Conservation (phyloP, 1,140 invertebrate species). For the Trachymyrmex septentrionalis region DNA sequence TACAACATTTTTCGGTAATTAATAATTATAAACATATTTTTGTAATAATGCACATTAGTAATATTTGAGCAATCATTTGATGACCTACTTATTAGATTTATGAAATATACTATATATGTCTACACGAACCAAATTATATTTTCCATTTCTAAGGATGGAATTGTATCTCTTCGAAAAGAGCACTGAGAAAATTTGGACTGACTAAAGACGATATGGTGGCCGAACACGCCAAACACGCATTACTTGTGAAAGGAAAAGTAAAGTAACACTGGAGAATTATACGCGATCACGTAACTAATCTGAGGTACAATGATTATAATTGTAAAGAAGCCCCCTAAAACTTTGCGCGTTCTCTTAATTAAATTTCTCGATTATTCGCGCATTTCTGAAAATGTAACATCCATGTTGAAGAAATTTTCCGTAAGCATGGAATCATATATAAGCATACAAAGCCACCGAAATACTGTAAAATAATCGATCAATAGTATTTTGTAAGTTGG, state of each 20-base stretch:
- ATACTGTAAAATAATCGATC: neutral
- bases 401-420: constrained; percentile 1
- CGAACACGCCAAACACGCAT: constrained; percentile 56
- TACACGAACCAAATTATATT: neutral
- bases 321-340: neutral
- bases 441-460: neutral
- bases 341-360: constrained; percentile 2
- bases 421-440: neutral
- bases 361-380: neutral
- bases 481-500: neutral
- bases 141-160: constrained; percentile 31
- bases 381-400: neutral
- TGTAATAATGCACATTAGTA: neutral
- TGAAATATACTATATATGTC: neutral
- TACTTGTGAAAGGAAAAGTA: constrained; percentile 40
- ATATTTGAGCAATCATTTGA: neutral
- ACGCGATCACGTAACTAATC: constrained; percentile 32
- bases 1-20: neutral
- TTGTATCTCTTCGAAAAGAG: constrained; percentile 36
- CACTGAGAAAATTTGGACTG: neutral
- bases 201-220: constrained; percentile 12
- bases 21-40: neutral
- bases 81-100: constrained; percentile 2
- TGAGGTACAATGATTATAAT: constrained; percentile 20
- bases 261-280: constrained; percentile 37